Evolutionary conservation across 2,113 vertebrate species (phyloP).

Genomic region (Poeciliopsis retropinna): DNA sequence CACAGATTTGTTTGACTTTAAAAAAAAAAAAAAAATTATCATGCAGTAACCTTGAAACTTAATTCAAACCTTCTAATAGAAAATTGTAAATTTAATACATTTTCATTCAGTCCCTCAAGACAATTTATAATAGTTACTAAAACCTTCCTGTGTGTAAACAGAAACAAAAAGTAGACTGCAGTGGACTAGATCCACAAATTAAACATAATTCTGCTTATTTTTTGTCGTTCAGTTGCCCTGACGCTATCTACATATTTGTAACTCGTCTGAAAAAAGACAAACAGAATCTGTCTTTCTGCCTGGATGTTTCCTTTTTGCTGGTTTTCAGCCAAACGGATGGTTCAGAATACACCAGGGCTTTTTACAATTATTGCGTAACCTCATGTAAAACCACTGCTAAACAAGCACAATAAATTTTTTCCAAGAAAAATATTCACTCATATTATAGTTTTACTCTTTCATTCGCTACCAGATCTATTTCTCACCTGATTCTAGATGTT

Average conservation of each 20-base stretch:
- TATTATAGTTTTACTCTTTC: too few relatives aligned
- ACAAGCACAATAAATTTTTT: neutral
- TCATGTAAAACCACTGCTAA: neutral
- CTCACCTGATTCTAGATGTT: too few relatives aligned
- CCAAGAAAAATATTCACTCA: too few relatives aligned
- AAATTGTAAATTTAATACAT: neutral
- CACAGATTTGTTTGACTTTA: neutral
- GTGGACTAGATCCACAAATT: neutral
- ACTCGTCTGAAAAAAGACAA: too few relatives aligned
- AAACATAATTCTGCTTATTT: neutral
- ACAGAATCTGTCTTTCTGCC: neutral
- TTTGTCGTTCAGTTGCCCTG: neutral
- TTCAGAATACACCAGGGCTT: too few relatives aligned
- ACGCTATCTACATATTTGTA: neutral
- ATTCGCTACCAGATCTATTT: too few relatives aligned
- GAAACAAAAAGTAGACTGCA: neutral
- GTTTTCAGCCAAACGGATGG: too few relatives aligned
- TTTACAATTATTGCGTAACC: neutral
- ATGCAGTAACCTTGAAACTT: neutral
- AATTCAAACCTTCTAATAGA: neutral
- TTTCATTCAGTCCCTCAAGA: neutral
- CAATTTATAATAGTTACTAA: neutral
- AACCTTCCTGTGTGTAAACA: neutral
- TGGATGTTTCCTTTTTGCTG: neutral
- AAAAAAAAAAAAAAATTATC: too few relatives aligned